A percentile compares a stretch with the other conserved stretches of the same genome.
Conservation (phyloP, 2,113 vertebrate species). For the Anoura caudifer region DNA sequence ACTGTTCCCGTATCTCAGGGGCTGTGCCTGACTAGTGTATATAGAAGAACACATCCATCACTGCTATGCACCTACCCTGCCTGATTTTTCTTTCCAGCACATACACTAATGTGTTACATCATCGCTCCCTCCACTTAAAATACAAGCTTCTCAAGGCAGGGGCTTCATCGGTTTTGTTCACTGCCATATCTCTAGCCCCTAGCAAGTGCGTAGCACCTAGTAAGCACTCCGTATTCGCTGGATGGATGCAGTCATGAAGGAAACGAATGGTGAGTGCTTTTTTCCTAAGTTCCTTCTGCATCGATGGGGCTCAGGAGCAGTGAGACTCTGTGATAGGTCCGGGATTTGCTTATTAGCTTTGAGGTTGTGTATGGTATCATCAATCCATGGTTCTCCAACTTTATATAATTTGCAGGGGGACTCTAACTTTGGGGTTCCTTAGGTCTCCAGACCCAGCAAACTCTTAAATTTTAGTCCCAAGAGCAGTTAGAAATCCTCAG, state of each 20-base stretch:
- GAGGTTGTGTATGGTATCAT: neutral
- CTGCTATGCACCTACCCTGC: too few relatives aligned
- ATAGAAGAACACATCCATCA: neutral
- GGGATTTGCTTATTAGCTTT: neutral
- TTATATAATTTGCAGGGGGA: neutral
- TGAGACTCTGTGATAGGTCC: neutral
- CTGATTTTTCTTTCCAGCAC: neutral
- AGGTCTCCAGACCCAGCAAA: neutral
- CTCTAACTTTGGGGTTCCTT: neutral
- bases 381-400: neutral
- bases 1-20: neutral
- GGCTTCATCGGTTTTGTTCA: neutral
- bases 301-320: neutral
- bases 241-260: neutral
- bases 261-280: neutral
- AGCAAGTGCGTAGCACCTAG: neutral
- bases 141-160: neutral
- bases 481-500: neutral
- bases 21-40: neutral
- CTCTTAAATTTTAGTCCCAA: neutral
- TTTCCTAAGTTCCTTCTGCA: neutral
- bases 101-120: rapidly evolving
- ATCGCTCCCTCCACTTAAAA: neutral
- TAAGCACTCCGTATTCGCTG: neutral
- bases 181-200: neutral